A percentile compares a stretch with the other conserved stretches of the same genome.
Evolutionary conservation across 2,888 invertebrate genomes (phyloP).

Genomic region (Leptinotarsa haldemani): DNA sequence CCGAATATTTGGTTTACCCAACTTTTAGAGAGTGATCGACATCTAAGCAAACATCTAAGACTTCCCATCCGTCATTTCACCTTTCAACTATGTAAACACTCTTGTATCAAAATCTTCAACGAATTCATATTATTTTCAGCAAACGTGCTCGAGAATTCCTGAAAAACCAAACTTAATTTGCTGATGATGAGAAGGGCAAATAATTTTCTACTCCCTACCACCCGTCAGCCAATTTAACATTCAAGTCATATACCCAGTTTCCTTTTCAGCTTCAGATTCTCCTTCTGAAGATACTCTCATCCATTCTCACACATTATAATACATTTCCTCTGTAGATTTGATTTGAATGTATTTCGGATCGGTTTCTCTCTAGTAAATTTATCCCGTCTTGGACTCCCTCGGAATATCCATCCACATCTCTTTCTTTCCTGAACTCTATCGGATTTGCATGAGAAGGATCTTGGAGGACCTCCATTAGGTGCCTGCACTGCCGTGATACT

Average conservation of each 20-base stretch:
- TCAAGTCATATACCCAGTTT: not conserved
- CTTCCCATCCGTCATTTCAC: no score
- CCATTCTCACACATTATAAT: not conserved
- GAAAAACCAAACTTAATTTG: no score
- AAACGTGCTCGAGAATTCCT: no score
- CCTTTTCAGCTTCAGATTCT: not conserved
- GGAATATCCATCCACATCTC: not conserved
- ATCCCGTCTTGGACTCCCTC: constrained; percentile 1
- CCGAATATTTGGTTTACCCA: no score
- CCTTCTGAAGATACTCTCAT: not conserved
- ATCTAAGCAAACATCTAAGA: no score
- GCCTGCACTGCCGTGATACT: not conserved
- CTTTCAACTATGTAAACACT: no score
- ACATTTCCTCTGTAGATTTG: not conserved
- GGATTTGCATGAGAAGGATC: constrained; percentile 2
- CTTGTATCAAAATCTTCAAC: no score
- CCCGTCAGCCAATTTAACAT: not conserved
- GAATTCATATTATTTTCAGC: no score
- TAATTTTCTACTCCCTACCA: no score
- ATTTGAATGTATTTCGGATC: constrained; percentile 1
- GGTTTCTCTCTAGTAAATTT: not conserved
- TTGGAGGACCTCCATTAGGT: not conserved
- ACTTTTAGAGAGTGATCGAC: no score
- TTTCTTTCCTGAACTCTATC: not conserved
- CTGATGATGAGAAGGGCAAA: no score